Base-by-base conservation (phyloP, 1,140 invertebrate genomes). In the Acyrthosiphon pisum region DNA sequence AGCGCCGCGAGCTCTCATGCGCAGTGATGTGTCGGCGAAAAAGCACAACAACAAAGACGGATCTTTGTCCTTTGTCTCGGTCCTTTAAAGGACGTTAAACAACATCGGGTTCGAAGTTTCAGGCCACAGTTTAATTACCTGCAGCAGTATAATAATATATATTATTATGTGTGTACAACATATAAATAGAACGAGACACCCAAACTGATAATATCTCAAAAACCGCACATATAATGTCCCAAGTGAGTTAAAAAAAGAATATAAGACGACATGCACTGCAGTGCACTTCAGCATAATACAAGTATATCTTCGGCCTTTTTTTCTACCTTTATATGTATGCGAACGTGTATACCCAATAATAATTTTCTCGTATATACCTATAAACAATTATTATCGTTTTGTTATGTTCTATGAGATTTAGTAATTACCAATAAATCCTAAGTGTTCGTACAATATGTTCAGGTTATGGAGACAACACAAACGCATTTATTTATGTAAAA, bases 1-100 rank as follows among this genome's bases (percentile, higher is more conserved):
- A 89, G 50, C 88, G 48, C 86, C 86, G 46, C n/a, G 14, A 26
- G 48, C 6, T 23, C 44, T 37, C 35, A 4, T 22, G 1, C 26
- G 8, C 0, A 26, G 90, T 91, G 41, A n/a, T 35, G 14, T 46
- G 68, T 83, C 91, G 76, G 91, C 48, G 81, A 48, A 93, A 93
- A 86, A 86, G 50, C 35, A 30, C 37, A 30, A 84, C 35, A 93
- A 93, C 91, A 93, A 93, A 93, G 91, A 93, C 91, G 41, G 41
- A 2, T 92, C 91, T 92, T 92, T 92, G 91, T 92, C 60, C 60
- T 76, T 76, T 76, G 60, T 76, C 60, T 92, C 23, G 76, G 46
- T 48, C 20, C 60, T 81, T 48, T 53, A 41, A 50, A 83, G 30
- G 46, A 86, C 44, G 60, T 81, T 56, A 81, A 44, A 84, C 11